Percentiles rank a stretch among this genome's conserved stretches.
phyloP scores from a whole-genome alignment of 37 sponge, comb jelly and placozoan genomes.

The Bolinopsis microptera region DNA sequence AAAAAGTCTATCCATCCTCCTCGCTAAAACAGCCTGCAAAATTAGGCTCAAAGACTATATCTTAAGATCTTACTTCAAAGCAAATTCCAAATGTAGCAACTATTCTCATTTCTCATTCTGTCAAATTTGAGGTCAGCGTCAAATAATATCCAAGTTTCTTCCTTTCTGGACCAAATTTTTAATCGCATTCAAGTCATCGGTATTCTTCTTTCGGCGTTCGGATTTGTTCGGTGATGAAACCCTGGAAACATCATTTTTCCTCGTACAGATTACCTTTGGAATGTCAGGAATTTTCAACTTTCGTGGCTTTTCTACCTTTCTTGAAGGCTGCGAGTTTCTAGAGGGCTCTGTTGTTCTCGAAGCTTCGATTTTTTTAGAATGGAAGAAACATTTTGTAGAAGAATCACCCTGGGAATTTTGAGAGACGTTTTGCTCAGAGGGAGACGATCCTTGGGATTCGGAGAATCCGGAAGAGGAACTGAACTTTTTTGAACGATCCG shows the following conservation, averaged over 20 bases:
- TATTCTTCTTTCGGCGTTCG: not conserved
- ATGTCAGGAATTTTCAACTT: not conserved
- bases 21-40: too few relatives aligned
- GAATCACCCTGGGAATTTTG: not conserved
- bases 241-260: not conserved
- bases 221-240: not conserved
- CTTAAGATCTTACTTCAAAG: too few relatives aligned
- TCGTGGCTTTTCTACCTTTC: not conserved
- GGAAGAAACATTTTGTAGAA: not conserved
- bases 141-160: not conserved
- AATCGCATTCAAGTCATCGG: conserved; percentile 38
- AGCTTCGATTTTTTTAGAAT: not conserved
- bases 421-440: not conserved
- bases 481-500: not conserved
- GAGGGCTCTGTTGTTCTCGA: not conserved
- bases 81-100: too few relatives aligned
- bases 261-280: not conserved
- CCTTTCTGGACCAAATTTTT: not conserved
- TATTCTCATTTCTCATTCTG: too few relatives aligned
- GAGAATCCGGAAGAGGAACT: conserved; percentile 35
- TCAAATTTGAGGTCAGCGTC: too few relatives aligned
- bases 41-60: too few relatives aligned
- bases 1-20: too few relatives aligned
- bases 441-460: not conserved
- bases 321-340: not conserved